Percentiles rank a stretch among this genome's conserved stretches.
These are phyloP conservation scores for Ctenomys sociabilis DNA, from an alignment of 2,113 vertebrate species.

Conservation along the genomic window DNA sequence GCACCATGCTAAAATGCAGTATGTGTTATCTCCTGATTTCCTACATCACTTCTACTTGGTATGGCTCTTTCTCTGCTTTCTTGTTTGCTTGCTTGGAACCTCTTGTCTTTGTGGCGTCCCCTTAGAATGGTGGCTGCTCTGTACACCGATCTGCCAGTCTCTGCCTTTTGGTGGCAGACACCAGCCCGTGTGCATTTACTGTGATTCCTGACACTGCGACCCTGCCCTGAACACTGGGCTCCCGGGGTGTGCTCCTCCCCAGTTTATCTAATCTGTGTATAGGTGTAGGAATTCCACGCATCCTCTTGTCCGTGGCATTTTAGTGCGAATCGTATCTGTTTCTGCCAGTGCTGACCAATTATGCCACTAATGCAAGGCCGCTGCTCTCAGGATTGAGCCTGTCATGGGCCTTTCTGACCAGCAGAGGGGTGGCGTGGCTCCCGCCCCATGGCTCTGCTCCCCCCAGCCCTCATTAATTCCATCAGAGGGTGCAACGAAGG, in stretches of 20 bases:
- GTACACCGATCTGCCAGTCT: not conserved
- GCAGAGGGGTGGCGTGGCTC: not conserved
- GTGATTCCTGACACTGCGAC: rapidly evolving
- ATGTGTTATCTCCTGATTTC: not conserved
- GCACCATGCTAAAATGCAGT: not conserved
- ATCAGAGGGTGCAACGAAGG: not conserved
- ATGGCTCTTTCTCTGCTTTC: not conserved
- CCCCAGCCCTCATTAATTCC: not conserved
- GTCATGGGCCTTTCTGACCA: not conserved
- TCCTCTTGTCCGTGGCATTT: not conserved
- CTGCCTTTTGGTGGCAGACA: not conserved
- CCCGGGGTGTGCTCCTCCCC: rapidly evolving
- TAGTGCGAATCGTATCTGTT: not conserved
- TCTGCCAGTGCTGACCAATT: not conserved
- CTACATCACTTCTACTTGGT: not conserved
- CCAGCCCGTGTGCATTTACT: not conserved
- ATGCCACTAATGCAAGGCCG: rapidly evolving
- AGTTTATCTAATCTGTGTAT: not conserved
- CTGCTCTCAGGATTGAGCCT: not conserved
- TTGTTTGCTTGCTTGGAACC: not conserved
- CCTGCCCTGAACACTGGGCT: rapidly evolving
- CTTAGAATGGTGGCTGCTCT: not conserved
- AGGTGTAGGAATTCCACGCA: rapidly evolving
- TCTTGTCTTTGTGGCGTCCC: no score
- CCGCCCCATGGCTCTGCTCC: rapidly evolving